Evolutionary conservation across 1,140 invertebrate species (phyloP).

Genomic region (Cataglyphis hispanica): DNA sequence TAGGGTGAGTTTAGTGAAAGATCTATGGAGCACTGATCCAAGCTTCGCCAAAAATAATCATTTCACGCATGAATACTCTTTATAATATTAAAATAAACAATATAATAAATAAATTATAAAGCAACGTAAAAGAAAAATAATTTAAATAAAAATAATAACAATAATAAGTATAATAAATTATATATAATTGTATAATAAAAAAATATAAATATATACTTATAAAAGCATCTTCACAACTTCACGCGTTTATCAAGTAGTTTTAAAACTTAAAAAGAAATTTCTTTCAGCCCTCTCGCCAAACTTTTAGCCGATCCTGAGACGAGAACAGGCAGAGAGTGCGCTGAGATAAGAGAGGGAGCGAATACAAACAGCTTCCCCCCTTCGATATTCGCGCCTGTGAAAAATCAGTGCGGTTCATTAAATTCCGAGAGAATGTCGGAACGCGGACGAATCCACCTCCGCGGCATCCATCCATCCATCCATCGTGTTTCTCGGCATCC

Average conservation of each 20-base stretch:
- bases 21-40: not conserved
- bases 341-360: constrained; percentile 54
- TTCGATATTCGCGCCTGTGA: constrained; percentile 76
- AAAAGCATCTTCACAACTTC: not conserved
- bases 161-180: not conserved
- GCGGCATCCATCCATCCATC: constrained; percentile 42
- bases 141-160: not conserved
- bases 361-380: constrained; percentile 77
- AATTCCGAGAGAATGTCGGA: constrained; percentile 80
- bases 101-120: not conserved
- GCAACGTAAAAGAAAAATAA: constrained; percentile 1
- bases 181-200: constrained; percentile 19
- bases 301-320: not conserved
- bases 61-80: not conserved
- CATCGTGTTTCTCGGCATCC: constrained; percentile 63
- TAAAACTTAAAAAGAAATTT: constrained; percentile 6
- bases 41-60: not conserved
- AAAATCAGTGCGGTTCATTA: constrained; percentile 85
- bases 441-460: constrained; percentile 51
- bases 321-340: constrained; percentile 3
- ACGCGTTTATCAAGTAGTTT: not conserved
- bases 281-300: not conserved
- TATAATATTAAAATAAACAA: constrained; percentile 4
- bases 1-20: not conserved
- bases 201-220: constrained; percentile 23